Base-by-base conservation (phyloP, 1,140 invertebrate genomes). In the Polyergus mexicanus region DNA sequence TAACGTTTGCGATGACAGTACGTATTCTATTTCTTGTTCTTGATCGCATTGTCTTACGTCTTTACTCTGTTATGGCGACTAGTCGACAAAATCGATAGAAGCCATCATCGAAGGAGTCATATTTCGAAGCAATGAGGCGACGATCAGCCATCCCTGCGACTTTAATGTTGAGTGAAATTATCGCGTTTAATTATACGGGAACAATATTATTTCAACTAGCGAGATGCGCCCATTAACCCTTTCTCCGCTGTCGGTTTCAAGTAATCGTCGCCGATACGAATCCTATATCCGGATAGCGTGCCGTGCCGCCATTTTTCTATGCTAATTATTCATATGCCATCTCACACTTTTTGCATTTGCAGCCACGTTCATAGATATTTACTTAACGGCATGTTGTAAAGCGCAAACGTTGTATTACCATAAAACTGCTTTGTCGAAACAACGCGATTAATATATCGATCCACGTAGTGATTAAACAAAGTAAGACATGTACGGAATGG, bases 111-210 rank as follows among this genome's bases (percentile, higher is more conserved):
- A 62, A 66, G 44, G n/a, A 78, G 74, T 81, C 62, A 72, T 83
- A 78, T 44, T 56, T 76, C 6, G 16, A 56, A 51, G 13, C n/a
- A 32, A 54, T 44, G 51, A 86, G 60, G 41, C 74, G 60, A 62
- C 65, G 41, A 19, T 13, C 32, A 77, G 65, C 63, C 71, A 71
- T 38, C 80, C 35, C 25, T 63, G 22, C 13, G 22, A 58, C 19
- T 86, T 25, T 35, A 84, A 86, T 54, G 25, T 63, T 54, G 83
- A 80, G 63, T 60, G 62, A 87, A 86, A 56, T 88, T 51, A 19
- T 51, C 85, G 72, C 71, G 66, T 91, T 88, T 91, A 90, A 91
- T 92, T 92, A 88, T 76, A 86, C 69, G 77, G 60, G 54, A 74
- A 88, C 85, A 92, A 90, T 88, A 90, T 91, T 86, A 86, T 88